A percentile compares a stretch with the other conserved stretches of the same genome.
These are phyloP conservation scores for Hippoglossus hippoglossus DNA, from an alignment of 2,797 vertebrate genomes.

Conservation along the genomic window DNA sequence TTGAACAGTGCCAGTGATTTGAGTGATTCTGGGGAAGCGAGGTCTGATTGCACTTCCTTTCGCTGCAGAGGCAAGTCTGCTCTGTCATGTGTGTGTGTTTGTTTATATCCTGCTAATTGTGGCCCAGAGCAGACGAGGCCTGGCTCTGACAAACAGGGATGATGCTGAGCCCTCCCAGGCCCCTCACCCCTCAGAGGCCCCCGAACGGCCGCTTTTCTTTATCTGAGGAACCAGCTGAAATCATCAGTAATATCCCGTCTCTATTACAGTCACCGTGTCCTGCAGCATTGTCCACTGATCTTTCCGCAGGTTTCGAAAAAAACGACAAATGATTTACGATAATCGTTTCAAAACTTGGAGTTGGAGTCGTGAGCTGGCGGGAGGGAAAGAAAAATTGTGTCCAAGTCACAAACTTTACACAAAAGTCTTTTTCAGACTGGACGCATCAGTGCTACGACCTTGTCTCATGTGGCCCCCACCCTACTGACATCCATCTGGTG, in stretches of 20 bases:
- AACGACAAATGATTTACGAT: neutral
- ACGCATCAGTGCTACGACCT: no score
- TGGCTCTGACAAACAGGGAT: constrained; percentile 60
- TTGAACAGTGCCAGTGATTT: constrained; percentile 36
- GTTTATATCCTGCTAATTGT: constrained; percentile 77
- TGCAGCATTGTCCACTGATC: neutral
- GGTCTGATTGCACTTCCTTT: constrained; percentile 69
- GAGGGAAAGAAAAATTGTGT: neutral
- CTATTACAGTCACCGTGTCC: constrained; percentile 3
- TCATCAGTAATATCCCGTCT: constrained; percentile 19
- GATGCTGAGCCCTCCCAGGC: constrained; percentile 53
- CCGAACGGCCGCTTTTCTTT: constrained; percentile 25
- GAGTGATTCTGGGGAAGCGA: constrained; percentile 53
- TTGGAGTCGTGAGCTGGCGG: neutral
- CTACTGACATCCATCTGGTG: no score
- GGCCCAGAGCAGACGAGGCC: constrained; percentile 57
- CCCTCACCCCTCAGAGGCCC: constrained; percentile 57
- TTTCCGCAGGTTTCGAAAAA: neutral
- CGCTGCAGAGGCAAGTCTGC: constrained; percentile 40
- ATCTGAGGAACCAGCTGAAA: constrained; percentile 39
- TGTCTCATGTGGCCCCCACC: neutral
- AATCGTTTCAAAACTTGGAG: neutral
- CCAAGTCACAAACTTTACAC: neutral
- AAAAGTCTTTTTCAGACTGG: no score
- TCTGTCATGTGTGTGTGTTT: constrained; percentile 63